A percentile compares a stretch with the other conserved stretches of the same genome.
Evolutionary conservation across 2,113 vertebrate species (phyloP).

Genomic region (Sturnira hondurensis): DNA sequence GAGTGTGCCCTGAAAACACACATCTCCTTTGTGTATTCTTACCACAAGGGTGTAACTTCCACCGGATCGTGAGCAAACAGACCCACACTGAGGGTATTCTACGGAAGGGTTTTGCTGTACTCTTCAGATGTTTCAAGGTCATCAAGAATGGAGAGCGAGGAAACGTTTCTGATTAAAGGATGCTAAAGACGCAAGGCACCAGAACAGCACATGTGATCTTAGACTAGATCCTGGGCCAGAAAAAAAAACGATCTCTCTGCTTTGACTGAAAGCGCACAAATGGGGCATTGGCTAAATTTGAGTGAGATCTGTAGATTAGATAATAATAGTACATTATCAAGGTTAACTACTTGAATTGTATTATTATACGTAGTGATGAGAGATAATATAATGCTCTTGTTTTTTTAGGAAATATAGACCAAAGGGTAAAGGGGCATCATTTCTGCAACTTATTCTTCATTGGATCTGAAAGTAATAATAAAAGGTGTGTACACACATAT

Average conservation of each 20-base stretch:
- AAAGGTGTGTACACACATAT: not conserved
- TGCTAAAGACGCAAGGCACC: not conserved
- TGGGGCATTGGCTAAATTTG: not conserved
- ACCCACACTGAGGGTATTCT: not conserved
- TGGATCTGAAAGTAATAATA: not conserved
- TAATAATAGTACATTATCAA: not conserved
- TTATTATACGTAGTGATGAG: not conserved
- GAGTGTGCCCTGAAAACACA: not conserved
- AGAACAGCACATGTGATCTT: not conserved
- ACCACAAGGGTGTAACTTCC: not conserved
- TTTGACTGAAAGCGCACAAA: not conserved
- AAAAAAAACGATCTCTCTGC: not conserved
- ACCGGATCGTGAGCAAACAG: not conserved
- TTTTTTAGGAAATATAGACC: not conserved
- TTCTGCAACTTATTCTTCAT: not conserved
- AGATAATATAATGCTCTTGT: not conserved
- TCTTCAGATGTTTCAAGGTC: not conserved
- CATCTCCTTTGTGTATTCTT: not conserved
- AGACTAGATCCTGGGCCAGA: not conserved
- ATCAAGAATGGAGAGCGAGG: not conserved
- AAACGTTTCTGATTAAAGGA: not conserved
- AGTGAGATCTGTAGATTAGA: not conserved
- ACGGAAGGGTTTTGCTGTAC: not conserved
- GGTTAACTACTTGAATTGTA: not conserved
- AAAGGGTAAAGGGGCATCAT: not conserved